A percentile compares a stretch with the other conserved stretches of the same genome.
These are phyloP conservation scores for Danaus chrysippus DNA, from an alignment of 2,888 invertebrate species.

Conservation along the genomic window DNA sequence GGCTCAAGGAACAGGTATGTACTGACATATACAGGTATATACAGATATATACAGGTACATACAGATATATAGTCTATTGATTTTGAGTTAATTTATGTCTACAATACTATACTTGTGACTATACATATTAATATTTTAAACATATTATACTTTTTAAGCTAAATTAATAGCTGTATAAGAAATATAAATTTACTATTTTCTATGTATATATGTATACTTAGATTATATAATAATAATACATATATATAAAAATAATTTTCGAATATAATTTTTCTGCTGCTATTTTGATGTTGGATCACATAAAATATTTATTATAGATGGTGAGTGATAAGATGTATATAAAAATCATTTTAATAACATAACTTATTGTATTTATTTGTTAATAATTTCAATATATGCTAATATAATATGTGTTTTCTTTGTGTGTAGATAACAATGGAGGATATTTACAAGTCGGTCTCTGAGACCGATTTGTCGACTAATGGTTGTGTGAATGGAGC, in stretches of 20 bases:
- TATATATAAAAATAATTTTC: neutral
- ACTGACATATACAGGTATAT: neutral
- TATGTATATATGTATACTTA: too few species aligned
- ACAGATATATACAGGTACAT: too few species aligned
- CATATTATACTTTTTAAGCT: too few species aligned
- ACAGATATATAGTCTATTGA: too few species aligned
- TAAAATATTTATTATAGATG: slow-evolving; percentile 18
- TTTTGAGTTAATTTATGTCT: too few species aligned
- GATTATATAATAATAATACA: slow-evolving; percentile 32
- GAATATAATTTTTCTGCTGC: slow-evolving; percentile 22
- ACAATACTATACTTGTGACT: too few species aligned
- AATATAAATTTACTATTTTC: too few species aligned
- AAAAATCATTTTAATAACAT: too few species aligned
- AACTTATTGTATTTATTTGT: too few species aligned
- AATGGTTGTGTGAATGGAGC: slow-evolving; percentile 46
- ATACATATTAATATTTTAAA: too few species aligned
- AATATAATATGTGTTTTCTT: neutral
- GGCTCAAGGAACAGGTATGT: slow-evolving; percentile 92
- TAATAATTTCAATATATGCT: neutral
- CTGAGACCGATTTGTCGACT: slow-evolving; percentile 46
- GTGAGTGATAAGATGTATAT: slow-evolving; percentile 25
- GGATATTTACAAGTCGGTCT: slow-evolving; percentile 81
- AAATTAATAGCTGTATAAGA: too few species aligned
- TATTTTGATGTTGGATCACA: slow-evolving; percentile 4
- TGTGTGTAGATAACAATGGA: slow-evolving; percentile 86